Evolutionary conservation across 2,797 vertebrate species (phyloP).

Genomic region (Poeciliopsis presidionis): DNA sequence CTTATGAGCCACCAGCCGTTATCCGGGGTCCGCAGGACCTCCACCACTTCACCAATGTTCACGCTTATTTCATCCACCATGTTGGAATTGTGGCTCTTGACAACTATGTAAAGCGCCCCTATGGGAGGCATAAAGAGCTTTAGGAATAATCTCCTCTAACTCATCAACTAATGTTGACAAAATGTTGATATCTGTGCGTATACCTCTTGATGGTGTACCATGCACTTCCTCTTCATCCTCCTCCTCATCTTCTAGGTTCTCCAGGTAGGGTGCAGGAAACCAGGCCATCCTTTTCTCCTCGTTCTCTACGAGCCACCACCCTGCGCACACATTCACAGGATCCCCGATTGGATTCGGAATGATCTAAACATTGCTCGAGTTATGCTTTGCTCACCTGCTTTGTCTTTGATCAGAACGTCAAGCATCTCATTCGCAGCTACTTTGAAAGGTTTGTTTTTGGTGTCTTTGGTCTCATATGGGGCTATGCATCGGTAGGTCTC

Average conservation of each 20-base stretch:
- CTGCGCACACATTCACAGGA: constrained; percentile 64
- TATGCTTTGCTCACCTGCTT: constrained; percentile 80
- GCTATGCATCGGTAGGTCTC: constrained; percentile 86
- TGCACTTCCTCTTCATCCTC: constrained; percentile 49
- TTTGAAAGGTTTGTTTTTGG: constrained; percentile 83
- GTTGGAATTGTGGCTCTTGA: constrained; percentile 78
- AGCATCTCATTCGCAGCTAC: constrained; percentile 78
- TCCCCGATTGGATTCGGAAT: too few species aligned
- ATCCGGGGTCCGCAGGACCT: constrained; percentile 82
- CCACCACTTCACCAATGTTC: constrained; percentile 76
- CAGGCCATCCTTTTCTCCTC: constrained; percentile 86
- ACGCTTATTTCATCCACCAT: constrained; percentile 85
- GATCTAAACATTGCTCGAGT: fast-evolving
- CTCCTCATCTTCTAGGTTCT: constrained; percentile 57
- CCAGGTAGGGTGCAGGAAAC: constrained; percentile 93
- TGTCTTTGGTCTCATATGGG: constrained; percentile 87
- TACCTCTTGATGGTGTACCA: constrained; percentile 47
- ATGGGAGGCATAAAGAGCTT: background rate
- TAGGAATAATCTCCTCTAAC: background rate
- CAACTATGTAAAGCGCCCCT: constrained; percentile 81
- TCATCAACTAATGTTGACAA: background rate
- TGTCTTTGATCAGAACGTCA: constrained; percentile 89
- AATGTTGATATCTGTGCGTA: background rate
- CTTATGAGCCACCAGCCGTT: constrained; percentile 93
- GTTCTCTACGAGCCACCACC: constrained; percentile 96